Conservation (phyloP, 2,797 vertebrate species). For the Myiothlypis coronata region DNA sequence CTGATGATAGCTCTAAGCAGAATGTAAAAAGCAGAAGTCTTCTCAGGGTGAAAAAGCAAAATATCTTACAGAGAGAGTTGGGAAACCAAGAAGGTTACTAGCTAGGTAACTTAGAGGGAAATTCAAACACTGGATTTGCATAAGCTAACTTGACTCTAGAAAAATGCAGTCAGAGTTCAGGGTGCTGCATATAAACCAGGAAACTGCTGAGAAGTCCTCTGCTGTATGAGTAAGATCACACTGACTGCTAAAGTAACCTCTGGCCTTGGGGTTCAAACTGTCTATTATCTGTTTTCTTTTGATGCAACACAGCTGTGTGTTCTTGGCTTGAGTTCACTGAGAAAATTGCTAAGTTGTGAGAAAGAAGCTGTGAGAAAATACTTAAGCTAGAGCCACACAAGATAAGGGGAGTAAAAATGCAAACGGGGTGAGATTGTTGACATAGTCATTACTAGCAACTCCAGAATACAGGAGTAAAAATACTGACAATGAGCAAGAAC, state of each 20-base stretch:
- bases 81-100: background rate
- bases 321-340: conserved; percentile 18
- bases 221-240: background rate
- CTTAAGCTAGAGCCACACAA: background rate
- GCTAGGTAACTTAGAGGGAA: background rate
- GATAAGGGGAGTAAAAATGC: conserved; percentile 8
- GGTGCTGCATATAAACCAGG: background rate
- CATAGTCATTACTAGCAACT: background rate
- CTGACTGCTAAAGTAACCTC: background rate
- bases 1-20: background rate
- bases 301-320: conserved; percentile 14
- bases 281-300: background rate
- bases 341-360: conserved; percentile 13
- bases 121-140: background rate
- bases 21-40: background rate
- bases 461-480: background rate
- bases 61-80: background rate
- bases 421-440: background rate
- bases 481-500: background rate
- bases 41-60: background rate
- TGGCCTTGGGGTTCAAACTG: background rate
- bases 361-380: conserved; percentile 36
- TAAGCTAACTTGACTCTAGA: background rate
- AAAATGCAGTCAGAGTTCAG: background rate
- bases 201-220: background rate